Evolutionary conservation across 2,113 vertebrate genomes (phyloP).

Genomic region (Pyxicephalus adspersus): DNA sequence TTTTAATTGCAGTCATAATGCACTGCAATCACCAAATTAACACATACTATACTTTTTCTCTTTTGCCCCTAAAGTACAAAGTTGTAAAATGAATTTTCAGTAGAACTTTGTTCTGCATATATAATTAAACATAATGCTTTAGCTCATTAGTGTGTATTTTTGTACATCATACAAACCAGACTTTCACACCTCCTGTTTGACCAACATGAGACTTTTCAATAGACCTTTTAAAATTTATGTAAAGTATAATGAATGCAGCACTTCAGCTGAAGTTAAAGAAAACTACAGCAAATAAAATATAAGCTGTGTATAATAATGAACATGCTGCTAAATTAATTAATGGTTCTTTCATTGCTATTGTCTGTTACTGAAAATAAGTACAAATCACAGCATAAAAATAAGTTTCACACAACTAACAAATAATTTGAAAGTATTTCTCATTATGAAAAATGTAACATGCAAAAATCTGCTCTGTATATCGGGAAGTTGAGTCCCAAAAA

Average conservation of each 20-base stretch:
- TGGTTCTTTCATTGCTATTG: constrained; percentile 16
- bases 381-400: constrained; percentile 9
- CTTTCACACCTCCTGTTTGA: constrained; percentile 19
- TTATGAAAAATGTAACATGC: not conserved
- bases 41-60: not conserved
- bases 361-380: constrained; percentile 21
- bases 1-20: constrained; percentile 51
- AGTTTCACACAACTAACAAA: constrained; percentile 11
- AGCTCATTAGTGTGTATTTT: constrained; percentile 32
- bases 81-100: not conserved
- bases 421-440: not conserved
- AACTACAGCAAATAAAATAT: not conserved
- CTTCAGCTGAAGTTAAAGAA: not conserved
- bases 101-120: not conserved
- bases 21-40: constrained; percentile 39
- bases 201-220: constrained; percentile 41
- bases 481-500: too few relatives aligned
- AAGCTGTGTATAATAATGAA: not conserved
- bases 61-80: constrained; percentile 2
- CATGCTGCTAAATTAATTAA: not conserved
- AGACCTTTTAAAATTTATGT: constrained; percentile 4
- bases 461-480: too few relatives aligned
- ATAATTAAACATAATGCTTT: not conserved
- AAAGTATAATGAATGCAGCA: constrained; percentile 20
- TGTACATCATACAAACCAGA: constrained; percentile 16